phyloP scores from a whole-genome alignment of 1,140 invertebrate species.

The Brachionus calyciflorus region DNA sequence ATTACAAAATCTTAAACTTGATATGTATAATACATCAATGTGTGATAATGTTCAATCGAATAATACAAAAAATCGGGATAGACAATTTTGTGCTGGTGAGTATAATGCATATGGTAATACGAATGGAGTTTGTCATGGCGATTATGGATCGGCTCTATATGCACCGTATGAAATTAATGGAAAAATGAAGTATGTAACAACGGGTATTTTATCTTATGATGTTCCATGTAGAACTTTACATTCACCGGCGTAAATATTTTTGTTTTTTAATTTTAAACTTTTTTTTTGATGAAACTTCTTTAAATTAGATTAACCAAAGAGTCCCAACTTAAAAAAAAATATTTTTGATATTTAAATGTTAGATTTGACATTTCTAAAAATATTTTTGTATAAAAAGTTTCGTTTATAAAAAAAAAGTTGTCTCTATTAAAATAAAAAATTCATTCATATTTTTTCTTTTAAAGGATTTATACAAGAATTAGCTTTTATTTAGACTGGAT shows the following conservation, averaged over 20 bases:
- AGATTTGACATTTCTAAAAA: too few species aligned
- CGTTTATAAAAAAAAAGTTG: too few species aligned
- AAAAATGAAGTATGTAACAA: neutral
- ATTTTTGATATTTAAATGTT: too few species aligned
- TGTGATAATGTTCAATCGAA: neutral
- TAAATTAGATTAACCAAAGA: too few species aligned
- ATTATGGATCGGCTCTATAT: constrained; percentile 26
- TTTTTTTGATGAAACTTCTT: too few species aligned
- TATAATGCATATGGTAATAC: neutral
- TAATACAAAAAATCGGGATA: constrained; percentile 26
- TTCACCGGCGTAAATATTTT: constrained; percentile 13
- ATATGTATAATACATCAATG: constrained; percentile 44
- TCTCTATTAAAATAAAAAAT: too few species aligned
- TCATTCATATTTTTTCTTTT: too few species aligned
- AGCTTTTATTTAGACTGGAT: too few species aligned
- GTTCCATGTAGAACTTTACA: neutral
- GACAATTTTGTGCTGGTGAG: constrained; percentile 42
- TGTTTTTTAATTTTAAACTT: too few species aligned
- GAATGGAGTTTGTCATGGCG: constrained; percentile 15
- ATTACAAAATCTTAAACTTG: neutral
- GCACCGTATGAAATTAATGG: neutral
- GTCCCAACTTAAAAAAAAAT: too few species aligned
- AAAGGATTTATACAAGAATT: too few species aligned
- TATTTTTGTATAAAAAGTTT: too few species aligned
- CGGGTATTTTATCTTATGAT: constrained; percentile 31